phyloP scores from a whole-genome alignment of 2,797 vertebrate genomes.

The Esox lucius region DNA sequence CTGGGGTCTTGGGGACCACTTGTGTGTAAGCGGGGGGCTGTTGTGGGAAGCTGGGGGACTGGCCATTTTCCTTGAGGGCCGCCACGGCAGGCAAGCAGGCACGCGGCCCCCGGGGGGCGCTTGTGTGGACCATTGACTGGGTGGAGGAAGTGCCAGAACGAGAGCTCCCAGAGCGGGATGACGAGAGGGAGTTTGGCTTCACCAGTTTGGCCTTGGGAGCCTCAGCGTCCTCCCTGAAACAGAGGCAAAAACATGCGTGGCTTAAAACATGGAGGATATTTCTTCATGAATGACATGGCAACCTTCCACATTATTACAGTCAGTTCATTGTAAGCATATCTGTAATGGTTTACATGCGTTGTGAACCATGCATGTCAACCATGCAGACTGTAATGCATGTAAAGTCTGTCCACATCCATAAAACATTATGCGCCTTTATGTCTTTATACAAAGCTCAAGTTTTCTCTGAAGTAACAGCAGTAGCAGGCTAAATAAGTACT shows the following conservation, averaged over 20 bases:
- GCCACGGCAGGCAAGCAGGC: slow-evolving; percentile 82
- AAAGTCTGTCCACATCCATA: not conserved
- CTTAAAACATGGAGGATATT: slow-evolving; percentile 13
- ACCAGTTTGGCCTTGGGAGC: slow-evolving; percentile 95
- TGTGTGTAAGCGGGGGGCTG: slow-evolving; percentile 77
- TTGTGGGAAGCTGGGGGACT: slow-evolving; percentile 74
- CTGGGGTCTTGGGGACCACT: slow-evolving; percentile 74
- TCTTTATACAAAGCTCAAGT: not conserved
- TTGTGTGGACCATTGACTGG: slow-evolving; percentile 92
- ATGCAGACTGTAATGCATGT: not conserved
- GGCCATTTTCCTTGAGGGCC: slow-evolving; percentile 82
- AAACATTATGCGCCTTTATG: not conserved
- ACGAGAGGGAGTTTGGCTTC: slow-evolving; percentile 93
- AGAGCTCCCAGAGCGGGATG: slow-evolving; percentile 88
- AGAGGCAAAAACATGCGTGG: slow-evolving; percentile 22
- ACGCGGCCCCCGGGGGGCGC: slow-evolving; percentile 86
- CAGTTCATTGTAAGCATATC: not conserved
- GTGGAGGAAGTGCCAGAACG: slow-evolving; percentile 94
- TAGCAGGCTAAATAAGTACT: not conserved
- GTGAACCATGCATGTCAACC: not conserved
- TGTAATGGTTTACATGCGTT: not conserved
- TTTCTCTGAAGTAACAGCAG: not conserved
- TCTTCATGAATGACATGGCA: not conserved
- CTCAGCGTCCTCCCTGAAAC: slow-evolving; percentile 91
- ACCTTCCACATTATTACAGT: slow-evolving; percentile 28